These are phyloP conservation scores for Hydrocynus forskahlii DNA, from an alignment of 2,797 vertebrate species.

Conservation along the genomic window DNA sequence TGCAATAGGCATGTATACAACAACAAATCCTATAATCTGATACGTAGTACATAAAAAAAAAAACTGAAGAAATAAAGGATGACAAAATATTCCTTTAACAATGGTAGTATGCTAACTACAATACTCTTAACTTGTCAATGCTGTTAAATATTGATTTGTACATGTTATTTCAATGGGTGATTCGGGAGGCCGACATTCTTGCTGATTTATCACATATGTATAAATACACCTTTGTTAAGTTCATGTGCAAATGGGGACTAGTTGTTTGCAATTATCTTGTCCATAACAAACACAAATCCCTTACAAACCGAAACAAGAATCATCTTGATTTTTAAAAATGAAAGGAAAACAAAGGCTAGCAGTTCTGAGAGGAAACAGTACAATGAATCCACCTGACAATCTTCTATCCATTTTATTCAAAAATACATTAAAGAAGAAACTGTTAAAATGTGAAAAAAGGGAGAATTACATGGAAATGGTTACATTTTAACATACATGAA, in stretches of 20 bases:
- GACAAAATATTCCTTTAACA: constrained; percentile 77
- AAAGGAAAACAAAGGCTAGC: constrained; percentile 66
- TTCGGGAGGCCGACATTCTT: constrained; percentile 77
- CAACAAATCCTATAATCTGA: constrained; percentile 72
- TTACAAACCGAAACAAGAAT: constrained; percentile 76
- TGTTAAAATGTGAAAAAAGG: constrained; percentile 12
- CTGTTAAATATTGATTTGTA: constrained; percentile 75
- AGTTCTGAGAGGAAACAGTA: constrained; percentile 64
- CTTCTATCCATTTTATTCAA: constrained; percentile 70
- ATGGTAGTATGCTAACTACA: constrained; percentile 77
- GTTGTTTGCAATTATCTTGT: constrained; percentile 72
- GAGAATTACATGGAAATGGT: constrained; percentile 7
- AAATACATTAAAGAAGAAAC: constrained; percentile 45
- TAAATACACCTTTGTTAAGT: constrained; percentile 83
- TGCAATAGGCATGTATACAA: constrained; percentile 86
- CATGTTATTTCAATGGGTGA: constrained; percentile 63
- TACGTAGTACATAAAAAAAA: constrained; percentile 86
- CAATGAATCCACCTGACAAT: constrained; percentile 70
- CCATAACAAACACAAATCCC: constrained; percentile 79
- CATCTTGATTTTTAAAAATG: constrained; percentile 46
- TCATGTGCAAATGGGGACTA: constrained; percentile 83
- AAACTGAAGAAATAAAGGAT: constrained; percentile 77
- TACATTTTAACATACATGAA: neutral
- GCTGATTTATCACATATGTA: constrained; percentile 80
- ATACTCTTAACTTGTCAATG: constrained; percentile 76